Conservation (phyloP, 2,113 vertebrate genomes). For the Cygnus atratus region DNA sequence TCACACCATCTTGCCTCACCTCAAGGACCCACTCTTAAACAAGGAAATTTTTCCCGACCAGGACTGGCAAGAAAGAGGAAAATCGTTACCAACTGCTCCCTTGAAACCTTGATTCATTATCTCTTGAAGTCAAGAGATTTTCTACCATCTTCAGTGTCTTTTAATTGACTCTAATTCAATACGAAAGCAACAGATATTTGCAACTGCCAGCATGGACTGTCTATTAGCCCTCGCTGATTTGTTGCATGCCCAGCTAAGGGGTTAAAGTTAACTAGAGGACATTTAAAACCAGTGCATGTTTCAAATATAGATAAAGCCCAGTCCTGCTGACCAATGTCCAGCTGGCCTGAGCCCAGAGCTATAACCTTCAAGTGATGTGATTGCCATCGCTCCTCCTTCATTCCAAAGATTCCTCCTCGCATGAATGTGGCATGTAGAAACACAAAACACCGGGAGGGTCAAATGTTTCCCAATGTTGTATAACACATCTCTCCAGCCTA, state of each 20-base stretch:
- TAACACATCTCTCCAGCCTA: not conserved
- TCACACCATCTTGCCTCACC: not conserved
- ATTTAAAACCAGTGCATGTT: constrained; percentile 18
- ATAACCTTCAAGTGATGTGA: not conserved
- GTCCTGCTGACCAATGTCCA: not conserved
- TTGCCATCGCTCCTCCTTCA: not conserved
- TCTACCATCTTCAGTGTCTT: not conserved
- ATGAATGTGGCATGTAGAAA: not conserved
- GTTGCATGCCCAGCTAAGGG: not conserved
- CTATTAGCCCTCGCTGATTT: not conserved
- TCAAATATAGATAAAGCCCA: not conserved
- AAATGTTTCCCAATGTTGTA: not conserved
- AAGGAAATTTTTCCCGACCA: not conserved
- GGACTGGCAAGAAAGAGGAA: not conserved
- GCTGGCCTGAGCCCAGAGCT: not conserved
- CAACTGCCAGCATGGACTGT: not conserved
- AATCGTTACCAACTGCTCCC: not conserved
- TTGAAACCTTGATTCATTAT: not conserved
- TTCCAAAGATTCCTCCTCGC: not conserved
- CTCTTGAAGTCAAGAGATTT: not conserved
- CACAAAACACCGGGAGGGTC: not conserved
- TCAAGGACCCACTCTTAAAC: not conserved
- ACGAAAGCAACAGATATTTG: not conserved
- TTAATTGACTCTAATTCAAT: not conserved
- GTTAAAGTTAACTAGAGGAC: not conserved